These are phyloP conservation scores for Peribatodes rhomboidaria DNA, from an alignment of 2,888 invertebrate genomes.

Conservation along the genomic window DNA sequence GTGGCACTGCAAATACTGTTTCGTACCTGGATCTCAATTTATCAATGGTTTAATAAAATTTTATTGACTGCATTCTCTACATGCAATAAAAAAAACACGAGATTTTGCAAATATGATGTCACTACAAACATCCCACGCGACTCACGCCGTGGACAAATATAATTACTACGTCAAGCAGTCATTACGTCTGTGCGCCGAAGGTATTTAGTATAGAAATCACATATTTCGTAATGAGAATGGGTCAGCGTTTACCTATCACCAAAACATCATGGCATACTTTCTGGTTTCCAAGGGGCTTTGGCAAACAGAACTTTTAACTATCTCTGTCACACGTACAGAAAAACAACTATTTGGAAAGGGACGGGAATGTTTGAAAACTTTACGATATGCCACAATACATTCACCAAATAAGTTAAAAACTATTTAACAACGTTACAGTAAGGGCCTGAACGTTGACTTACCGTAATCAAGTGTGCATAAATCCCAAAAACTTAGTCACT, in stretches of 20 bases:
- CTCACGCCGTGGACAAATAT: conserved; percentile 43
- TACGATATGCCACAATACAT: conserved; percentile 62
- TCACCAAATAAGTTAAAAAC: conserved; percentile 58
- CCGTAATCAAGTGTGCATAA: conserved; percentile 82
- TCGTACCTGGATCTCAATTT: background rate
- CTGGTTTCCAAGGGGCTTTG: conserved; percentile 63
- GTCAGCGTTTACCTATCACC: conserved; percentile 59
- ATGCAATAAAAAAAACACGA: conserved; percentile 27
- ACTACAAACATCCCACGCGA: conserved; percentile 54
- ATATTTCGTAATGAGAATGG: conserved; percentile 80
- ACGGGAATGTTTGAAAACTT: conserved; percentile 76
- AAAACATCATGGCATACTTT: conserved; percentile 81
- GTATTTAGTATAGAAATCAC: conserved; percentile 50
- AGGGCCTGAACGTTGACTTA: conserved; percentile 59
- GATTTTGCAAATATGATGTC: conserved; percentile 65
- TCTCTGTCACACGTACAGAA: conserved; percentile 66
- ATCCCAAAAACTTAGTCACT: conserved; percentile 78
- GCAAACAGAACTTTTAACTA: conserved; percentile 56
- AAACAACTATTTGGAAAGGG: conserved; percentile 59
- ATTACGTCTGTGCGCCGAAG: conserved; percentile 3
- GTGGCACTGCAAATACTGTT: conserved; percentile 1
- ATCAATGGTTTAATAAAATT: conserved; percentile 17
- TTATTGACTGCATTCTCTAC: conserved; percentile 18
- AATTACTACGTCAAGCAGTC: conserved; percentile 19
- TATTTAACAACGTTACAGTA: conserved; percentile 41